Base-by-base conservation (phyloP, 2,113 vertebrate species). In the Notarius lentiginosus region DNA sequence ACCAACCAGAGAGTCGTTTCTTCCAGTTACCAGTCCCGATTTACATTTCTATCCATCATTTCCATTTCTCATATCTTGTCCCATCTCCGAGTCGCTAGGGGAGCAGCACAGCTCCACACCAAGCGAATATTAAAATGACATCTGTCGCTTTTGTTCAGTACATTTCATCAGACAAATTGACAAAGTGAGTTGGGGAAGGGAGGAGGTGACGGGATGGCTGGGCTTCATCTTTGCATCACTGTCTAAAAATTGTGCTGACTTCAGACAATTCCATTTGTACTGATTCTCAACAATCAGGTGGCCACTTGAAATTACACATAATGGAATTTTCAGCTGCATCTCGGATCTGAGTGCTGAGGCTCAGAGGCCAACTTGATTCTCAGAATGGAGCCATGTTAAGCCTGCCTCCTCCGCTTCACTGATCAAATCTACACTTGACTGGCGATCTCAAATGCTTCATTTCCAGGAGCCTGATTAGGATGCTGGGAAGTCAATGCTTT, bases 31-130 rank as follows among this genome's bases (percentile, higher is more conserved):
- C 70, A 72, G 61, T 83, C 77, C 79, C 10, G 18, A 84, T 88
- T 88, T 87, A 82, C 79, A 77, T 82, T 85, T 60, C 68, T 82
- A 63, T 70, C 58, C 87, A 76, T 82, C 51, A 88, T 79, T 84
- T 86, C 34, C 77, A 30, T 77, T 58, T 83, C 65, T 34, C 77
- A 30, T 77, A 66, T 83, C 65, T 34, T n/a, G 73, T 60, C 14
- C 22, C 65, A 34, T 84, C 58, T 80, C 63, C 41, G 27, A 20
- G 65, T 7, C 53, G 2, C 88, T 47, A 55, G 27, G 68, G 61
- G 84, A 79, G 82, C 56, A 66, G 24, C 55, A 34, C 51, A 18
- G 47, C 68, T 80, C 41, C 56, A 53, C 49, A 47, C 34, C 10
- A 22, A 22, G 41, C 2, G 60, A 70, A 61, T 68, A 85, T 87